Evolutionary conservation across 2,797 vertebrate species (phyloP).

Genomic region (Poliocrania exsul): DNA sequence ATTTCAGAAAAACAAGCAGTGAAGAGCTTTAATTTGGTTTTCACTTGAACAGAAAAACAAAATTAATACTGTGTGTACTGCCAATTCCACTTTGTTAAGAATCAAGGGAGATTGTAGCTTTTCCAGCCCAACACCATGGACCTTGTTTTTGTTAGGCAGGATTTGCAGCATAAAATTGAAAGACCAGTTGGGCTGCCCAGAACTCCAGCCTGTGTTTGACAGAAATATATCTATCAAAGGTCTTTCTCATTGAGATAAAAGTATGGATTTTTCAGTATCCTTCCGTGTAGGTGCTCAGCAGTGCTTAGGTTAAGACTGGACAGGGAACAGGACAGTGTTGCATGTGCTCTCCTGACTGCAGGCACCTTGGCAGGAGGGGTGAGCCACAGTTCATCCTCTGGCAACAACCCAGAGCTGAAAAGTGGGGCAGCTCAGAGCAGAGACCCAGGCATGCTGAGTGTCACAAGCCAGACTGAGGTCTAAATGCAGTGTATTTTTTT

Average conservation of each 20-base stretch:
- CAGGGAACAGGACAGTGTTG: background rate
- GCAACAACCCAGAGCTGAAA: background rate
- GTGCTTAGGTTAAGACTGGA: background rate
- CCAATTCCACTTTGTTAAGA: background rate
- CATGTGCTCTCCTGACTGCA: background rate
- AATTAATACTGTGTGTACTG: background rate
- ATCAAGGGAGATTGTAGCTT: background rate
- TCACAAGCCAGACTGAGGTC: background rate
- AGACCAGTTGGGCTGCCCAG: background rate
- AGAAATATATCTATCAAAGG: background rate
- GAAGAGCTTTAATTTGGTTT: background rate
- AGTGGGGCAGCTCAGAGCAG: background rate
- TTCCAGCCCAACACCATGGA: background rate
- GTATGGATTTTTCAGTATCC: background rate
- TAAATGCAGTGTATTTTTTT: background rate
- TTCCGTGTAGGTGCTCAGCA: background rate
- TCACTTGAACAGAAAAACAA: background rate
- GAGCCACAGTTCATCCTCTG: background rate
- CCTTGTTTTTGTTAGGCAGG: background rate
- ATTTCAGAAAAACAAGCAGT: background rate
- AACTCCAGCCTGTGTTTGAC: background rate
- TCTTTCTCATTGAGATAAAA: background rate
- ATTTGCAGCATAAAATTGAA: background rate
- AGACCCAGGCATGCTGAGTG: background rate
- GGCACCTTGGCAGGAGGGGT: background rate